Conservation (phyloP, 2,797 vertebrate species). For the Choloepus didactylus region DNA sequence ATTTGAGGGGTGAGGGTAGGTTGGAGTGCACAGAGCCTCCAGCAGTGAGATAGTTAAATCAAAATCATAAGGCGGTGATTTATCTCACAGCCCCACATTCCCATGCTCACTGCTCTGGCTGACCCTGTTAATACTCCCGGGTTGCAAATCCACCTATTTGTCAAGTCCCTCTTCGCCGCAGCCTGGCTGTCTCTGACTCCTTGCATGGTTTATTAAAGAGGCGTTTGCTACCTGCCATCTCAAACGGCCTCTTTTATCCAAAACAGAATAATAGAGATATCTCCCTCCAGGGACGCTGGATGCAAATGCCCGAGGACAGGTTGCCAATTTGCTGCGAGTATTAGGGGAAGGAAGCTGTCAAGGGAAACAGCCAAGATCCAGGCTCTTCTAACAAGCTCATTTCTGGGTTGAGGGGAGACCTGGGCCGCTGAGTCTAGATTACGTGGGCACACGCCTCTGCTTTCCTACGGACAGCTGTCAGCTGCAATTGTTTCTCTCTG, state of each 20-base stretch:
- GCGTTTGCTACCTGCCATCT: conserved; percentile 95
- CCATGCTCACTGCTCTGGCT: conserved; percentile 73
- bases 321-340: conserved; percentile 97
- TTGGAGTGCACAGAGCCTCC: background rate
- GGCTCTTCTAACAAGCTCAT: conserved; percentile 96
- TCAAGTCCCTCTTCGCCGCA: conserved; percentile 90
- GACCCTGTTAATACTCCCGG: conserved; percentile 87
- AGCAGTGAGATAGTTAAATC: conserved; percentile 89
- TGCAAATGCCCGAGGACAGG: conserved; percentile 97
- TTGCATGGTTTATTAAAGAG: conserved; percentile 94
- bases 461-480: conserved; percentile 91
- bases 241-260: conserved; percentile 96
- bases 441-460: conserved; percentile 83
- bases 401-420: conserved; percentile 90
- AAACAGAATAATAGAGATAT: conserved; percentile 94
- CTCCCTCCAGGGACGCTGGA: conserved; percentile 94
- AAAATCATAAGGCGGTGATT: conserved; percentile 90
- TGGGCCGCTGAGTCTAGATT: conserved; percentile 90
- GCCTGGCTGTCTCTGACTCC: conserved; percentile 89
- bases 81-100: conserved; percentile 85
- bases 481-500: conserved; percentile 80
- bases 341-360: conserved; percentile 93
- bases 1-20: background rate
- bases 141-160: conserved; percentile 92
- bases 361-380: conserved; percentile 93